These are phyloP conservation scores for Epirrhoe alternata DNA, from an alignment of 2,888 invertebrate species.

Conservation along the genomic window DNA sequence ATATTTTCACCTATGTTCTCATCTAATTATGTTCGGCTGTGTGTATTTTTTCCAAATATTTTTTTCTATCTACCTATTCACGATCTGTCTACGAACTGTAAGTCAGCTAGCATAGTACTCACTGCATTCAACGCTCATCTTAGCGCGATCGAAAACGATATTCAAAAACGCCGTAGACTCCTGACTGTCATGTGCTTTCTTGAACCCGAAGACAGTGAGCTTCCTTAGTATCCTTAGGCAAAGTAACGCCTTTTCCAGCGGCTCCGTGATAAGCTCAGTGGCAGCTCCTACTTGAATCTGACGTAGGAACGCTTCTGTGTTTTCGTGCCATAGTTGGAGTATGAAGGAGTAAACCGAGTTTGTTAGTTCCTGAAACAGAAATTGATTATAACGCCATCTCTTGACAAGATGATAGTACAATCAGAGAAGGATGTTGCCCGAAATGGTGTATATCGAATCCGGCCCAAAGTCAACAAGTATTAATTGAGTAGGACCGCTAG, in stretches of 20 bases:
- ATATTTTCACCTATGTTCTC: no score
- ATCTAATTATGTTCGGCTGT: no score
- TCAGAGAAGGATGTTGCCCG: no score
- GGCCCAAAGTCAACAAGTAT: no score
- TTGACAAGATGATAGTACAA: no score
- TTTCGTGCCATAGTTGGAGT: slow-evolving; percentile 91
- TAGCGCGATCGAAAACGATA: slow-evolving; percentile 91
- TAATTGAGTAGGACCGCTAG: no score
- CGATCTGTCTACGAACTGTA: no score
- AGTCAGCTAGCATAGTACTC: slow-evolving; percentile 72
- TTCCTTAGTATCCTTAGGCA: slow-evolving; percentile 93
- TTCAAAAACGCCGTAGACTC: slow-evolving; percentile 92
- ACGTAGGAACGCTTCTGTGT: slow-evolving; percentile 88
- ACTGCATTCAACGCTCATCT: slow-evolving; percentile 92
- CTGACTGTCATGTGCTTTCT: slow-evolving; percentile 89
- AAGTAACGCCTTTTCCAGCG: slow-evolving; percentile 92
- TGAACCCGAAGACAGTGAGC: slow-evolving; percentile 92
- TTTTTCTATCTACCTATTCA: no score
- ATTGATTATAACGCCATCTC: background rate
- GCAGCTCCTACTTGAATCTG: slow-evolving; percentile 86
- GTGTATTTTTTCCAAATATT: no score
- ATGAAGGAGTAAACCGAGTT: slow-evolving; percentile 90
- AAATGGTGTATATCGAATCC: no score
- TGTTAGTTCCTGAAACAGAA: slow-evolving; percentile 88
- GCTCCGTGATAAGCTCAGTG: slow-evolving; percentile 86